Percentiles rank a stretch among this genome's conserved stretches.
Conservation (phyloP, 2,888 invertebrate species). For the Beris chalybata region DNA sequence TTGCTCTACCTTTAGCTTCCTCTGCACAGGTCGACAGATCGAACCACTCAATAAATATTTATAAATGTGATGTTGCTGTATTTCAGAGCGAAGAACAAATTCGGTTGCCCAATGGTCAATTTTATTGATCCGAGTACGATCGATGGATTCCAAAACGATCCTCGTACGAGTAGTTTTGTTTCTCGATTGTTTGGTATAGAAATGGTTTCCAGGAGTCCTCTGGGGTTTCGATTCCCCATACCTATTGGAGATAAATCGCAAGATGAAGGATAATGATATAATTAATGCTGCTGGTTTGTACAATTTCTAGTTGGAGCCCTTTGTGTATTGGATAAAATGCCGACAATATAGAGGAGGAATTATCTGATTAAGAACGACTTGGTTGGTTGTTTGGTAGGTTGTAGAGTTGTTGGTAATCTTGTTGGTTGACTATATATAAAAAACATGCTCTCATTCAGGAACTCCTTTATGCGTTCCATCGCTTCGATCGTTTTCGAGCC, state of each 20-base stretch:
- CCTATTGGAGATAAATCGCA: constrained; percentile 46
- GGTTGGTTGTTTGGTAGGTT: constrained; percentile 6
- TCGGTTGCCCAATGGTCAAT: constrained; percentile 31
- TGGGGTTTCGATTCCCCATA: constrained; percentile 18
- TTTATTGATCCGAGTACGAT: constrained; percentile 30
- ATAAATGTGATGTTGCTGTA: constrained; percentile 30
- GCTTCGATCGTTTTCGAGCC: constrained; percentile 10
- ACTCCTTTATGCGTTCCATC: constrained; percentile 11
- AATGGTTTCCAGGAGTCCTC: constrained; percentile 22
- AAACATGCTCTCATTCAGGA: constrained; percentile 1
- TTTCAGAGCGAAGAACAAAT: constrained; percentile 26
- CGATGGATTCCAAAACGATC: constrained; percentile 18
- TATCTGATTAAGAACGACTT: constrained; percentile 39
- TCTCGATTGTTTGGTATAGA: not conserved
- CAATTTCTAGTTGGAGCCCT: constrained; percentile 42
- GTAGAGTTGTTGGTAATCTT: constrained; percentile 2
- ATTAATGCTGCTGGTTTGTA: constrained; percentile 47
- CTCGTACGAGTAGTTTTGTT: not conserved
- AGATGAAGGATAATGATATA: constrained; percentile 53
- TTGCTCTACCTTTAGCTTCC: not conserved
- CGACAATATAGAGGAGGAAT: constrained; percentile 36
- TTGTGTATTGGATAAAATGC: constrained; percentile 38
- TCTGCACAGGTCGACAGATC: constrained; percentile 17
- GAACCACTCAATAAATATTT: not conserved
- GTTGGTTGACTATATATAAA: constrained; percentile 1